phyloP scores from a whole-genome alignment of 2,797 vertebrate species.

The Darevskia mixta region DNA sequence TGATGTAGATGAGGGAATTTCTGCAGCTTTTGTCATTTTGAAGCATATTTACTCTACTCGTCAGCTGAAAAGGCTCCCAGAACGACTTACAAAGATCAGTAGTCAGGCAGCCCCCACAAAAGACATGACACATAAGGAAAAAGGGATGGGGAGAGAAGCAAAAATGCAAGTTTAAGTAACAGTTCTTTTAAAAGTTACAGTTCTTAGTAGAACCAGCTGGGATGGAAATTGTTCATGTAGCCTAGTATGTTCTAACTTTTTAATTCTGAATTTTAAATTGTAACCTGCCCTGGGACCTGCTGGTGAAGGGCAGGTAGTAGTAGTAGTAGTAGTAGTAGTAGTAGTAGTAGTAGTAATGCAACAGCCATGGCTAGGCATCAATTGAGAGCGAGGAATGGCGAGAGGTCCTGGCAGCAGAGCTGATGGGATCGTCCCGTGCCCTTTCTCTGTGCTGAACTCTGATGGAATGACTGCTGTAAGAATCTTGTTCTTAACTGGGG shows the following conservation, averaged over 20 bases:
- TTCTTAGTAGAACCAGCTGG: neutral
- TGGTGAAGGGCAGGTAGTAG: too few relatives aligned
- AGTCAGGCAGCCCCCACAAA: neutral
- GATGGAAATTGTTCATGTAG: neutral
- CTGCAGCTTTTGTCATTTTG: too few relatives aligned
- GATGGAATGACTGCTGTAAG: neutral
- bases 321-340: too few relatives aligned
- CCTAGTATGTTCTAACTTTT: neutral
- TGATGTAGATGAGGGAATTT: neutral
- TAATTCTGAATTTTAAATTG: too few relatives aligned
- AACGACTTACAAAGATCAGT: neutral
- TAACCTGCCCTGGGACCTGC: neutral
- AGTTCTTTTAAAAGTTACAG: neutral
- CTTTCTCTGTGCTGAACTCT: neutral
- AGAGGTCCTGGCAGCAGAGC: too few relatives aligned
- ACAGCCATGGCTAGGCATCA: too few relatives aligned
- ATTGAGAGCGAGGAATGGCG: too few relatives aligned
- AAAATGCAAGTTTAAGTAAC: neutral
- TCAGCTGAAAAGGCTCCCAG: neutral
- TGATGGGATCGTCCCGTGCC: neutral
- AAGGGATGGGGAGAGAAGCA: neutral
- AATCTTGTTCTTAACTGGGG: neutral
- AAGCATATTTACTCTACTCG: neutral
- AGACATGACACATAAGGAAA: neutral
- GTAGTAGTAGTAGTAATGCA: too few relatives aligned